Evolutionary conservation across 2,113 vertebrate genomes (phyloP).

Genomic region (Tragelaphus buxtoni): DNA sequence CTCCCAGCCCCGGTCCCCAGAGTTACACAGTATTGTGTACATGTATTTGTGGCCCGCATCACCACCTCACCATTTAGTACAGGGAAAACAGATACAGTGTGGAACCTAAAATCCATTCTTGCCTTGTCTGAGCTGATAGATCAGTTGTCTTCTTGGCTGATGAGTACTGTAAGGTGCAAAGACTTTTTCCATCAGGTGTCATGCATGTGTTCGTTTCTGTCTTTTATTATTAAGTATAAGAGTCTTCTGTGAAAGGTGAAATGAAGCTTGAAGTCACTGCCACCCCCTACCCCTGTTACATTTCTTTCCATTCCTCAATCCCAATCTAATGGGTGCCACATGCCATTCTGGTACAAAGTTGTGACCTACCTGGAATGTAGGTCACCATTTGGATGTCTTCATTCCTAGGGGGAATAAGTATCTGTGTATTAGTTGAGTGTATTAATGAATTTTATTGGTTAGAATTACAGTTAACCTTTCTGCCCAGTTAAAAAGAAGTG

Average conservation of each 20-base stretch:
- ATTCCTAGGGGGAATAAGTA: neutral
- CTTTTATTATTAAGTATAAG: neutral
- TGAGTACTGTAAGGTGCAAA: neutral
- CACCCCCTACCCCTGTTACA: accelerated
- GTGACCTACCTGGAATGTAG: neutral
- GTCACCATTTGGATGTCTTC: neutral
- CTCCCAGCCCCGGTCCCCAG: accelerated
- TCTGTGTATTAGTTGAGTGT: neutral
- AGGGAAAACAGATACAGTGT: neutral
- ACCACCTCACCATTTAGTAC: accelerated
- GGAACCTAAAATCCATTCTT: neutral
- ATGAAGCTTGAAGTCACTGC: neutral
- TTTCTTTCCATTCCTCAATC: neutral
- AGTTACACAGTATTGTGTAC: too few species aligned
- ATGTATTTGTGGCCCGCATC: neutral
- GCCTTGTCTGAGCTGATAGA: slow-evolving; percentile 5
- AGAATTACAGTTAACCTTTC: slow-evolving; percentile 33
- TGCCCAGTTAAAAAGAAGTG: slow-evolving; percentile 12
- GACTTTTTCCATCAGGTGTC: neutral
- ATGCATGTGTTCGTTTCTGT: neutral
- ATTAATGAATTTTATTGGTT: neutral
- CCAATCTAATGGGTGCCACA: neutral
- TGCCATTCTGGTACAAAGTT: neutral
- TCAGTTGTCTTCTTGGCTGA: slow-evolving; percentile 35
- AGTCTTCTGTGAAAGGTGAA: neutral